Conservation (phyloP, 2,797 vertebrate species). For the Cephalopachus bancanus region DNA sequence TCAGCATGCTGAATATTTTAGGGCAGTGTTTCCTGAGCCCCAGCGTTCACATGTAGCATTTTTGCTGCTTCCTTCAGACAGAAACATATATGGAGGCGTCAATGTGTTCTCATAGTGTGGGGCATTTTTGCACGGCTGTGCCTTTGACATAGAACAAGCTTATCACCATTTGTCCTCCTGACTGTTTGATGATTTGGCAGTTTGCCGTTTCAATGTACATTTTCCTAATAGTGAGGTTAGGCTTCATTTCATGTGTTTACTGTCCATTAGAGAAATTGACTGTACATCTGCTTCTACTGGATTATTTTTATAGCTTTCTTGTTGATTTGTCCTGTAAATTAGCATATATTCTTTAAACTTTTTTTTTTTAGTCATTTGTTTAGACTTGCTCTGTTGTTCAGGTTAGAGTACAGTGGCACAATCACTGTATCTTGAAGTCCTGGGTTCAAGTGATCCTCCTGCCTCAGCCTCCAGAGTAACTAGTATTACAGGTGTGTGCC, state of each 20-base stretch:
- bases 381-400: too few relatives aligned
- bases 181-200: background rate
- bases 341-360: background rate
- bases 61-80: background rate
- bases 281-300: background rate
- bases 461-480: too few relatives aligned
- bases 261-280: background rate
- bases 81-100: background rate
- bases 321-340: background rate
- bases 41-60: background rate
- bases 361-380: too few relatives aligned
- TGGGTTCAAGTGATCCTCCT: too few relatives aligned
- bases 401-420: too few relatives aligned
- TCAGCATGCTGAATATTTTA: background rate
- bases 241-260: background rate
- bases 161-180: background rate
- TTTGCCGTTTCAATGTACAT: slow-evolving; percentile 27
- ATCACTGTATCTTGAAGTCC: too few relatives aligned
- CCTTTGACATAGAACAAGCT: background rate
- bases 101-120: background rate
- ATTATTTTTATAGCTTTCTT: slow-evolving; percentile 18
- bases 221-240: background rate
- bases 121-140: background rate
- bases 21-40: background rate
- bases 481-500: too few relatives aligned